Evolutionary conservation across 1,140 invertebrate genomes (phyloP).

Genomic region (Magallana gigas): DNA sequence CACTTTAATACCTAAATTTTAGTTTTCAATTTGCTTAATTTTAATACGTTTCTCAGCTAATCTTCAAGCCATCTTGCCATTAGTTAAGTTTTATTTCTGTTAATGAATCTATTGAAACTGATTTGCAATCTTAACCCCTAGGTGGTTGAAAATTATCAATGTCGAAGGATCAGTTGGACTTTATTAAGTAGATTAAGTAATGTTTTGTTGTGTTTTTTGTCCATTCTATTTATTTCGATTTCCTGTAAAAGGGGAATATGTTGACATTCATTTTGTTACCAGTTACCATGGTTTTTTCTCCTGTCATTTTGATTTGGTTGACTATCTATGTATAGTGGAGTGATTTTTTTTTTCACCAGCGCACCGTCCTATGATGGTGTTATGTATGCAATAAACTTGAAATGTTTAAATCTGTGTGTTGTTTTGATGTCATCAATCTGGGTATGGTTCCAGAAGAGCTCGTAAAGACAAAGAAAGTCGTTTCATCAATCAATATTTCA

Average conservation of each 20-base stretch:
- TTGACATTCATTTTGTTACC: slow-evolving; percentile 36
- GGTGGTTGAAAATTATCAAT: neutral
- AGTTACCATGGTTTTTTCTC: slow-evolving; percentile 34
- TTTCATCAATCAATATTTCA: neutral
- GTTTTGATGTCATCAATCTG: slow-evolving; percentile 2
- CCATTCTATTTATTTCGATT: slow-evolving; percentile 37
- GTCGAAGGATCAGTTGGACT: neutral
- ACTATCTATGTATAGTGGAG: slow-evolving; percentile 59
- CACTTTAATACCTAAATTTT: no score
- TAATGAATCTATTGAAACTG: slow-evolving; percentile 19
- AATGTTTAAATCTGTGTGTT: slow-evolving; percentile 23
- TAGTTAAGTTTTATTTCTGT: slow-evolving; percentile 19
- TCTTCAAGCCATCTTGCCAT: slow-evolving; percentile 17
- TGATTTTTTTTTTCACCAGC: slow-evolving; percentile 56
- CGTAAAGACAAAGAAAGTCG: neutral
- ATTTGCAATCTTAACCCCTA: neutral
- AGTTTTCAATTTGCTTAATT: no score
- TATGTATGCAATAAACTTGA: slow-evolving; percentile 63
- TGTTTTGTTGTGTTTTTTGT: slow-evolving; percentile 39
- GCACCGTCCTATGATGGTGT: slow-evolving; percentile 59
- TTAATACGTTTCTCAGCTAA: neutral
- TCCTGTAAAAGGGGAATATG: neutral
- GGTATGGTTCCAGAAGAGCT: no score
- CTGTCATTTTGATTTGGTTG: slow-evolving; percentile 26
- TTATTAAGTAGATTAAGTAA: neutral